Conservation (phyloP, 2,888 invertebrate species). For the Melanophora roralis region DNA sequence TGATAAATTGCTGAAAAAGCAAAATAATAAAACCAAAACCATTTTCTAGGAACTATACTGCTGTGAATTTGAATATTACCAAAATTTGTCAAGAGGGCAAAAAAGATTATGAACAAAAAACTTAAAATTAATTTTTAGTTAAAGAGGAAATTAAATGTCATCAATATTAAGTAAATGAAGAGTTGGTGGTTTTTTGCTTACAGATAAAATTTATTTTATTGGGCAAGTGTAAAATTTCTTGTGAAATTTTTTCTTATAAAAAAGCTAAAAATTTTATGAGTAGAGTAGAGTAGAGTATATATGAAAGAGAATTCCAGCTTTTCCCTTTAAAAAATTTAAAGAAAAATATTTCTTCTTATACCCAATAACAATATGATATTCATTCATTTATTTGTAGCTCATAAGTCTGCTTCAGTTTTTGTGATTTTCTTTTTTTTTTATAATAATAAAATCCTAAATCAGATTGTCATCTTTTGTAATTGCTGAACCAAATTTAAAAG, state of each 20-base stretch:
- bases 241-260: no score
- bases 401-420: no score
- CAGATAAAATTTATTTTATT: no score
- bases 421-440: constrained; percentile 25
- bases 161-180: constrained; percentile 42
- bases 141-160: constrained; percentile 58
- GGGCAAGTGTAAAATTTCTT: neutral
- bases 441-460: constrained; percentile 9
- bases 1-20: neutral
- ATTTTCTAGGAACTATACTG: neutral
- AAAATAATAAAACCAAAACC: neutral
- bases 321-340: no score
- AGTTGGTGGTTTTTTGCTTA: constrained; percentile 7
- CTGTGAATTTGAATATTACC: constrained; percentile 10
- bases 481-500: constrained; percentile 16
- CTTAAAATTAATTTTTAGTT: constrained; percentile 8
- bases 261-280: no score
- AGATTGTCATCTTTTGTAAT: constrained; percentile 29
- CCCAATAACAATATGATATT: no score
- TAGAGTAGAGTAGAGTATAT: no score
- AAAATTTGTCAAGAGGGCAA: neutral
- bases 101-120: neutral
- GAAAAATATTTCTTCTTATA: no score
- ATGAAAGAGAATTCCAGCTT: no score
- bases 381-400: no score